These are phyloP conservation scores for Clostera curtula DNA, from an alignment of 2,888 invertebrate genomes.

Conservation along the genomic window DNA sequence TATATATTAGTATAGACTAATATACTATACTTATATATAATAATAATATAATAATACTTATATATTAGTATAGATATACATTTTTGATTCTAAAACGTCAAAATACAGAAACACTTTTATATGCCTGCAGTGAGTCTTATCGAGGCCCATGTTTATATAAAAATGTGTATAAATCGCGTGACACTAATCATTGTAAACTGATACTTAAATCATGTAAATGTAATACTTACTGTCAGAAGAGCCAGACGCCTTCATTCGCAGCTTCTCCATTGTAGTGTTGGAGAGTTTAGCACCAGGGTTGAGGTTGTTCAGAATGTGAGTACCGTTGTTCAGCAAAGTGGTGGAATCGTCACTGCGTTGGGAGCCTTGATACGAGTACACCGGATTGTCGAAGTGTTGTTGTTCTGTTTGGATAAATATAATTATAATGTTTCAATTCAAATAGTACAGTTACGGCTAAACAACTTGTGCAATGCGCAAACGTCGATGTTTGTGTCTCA, in stretches of 20 bases:
- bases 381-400: constrained; percentile 94
- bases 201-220: constrained; percentile 1
- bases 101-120: too few species aligned
- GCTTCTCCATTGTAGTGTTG: constrained; percentile 76
- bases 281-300: constrained; percentile 58
- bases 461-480: too few species aligned
- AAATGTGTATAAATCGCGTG: too few species aligned
- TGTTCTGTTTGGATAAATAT: constrained; percentile 70
- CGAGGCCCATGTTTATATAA: too few species aligned
- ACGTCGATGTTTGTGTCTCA: too few species aligned
- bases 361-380: constrained; percentile 83
- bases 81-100: too few species aligned
- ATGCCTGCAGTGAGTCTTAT: too few species aligned
- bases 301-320: constrained; percentile 76
- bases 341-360: constrained; percentile 71
- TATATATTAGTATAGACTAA: too few species aligned
- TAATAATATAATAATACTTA: too few species aligned
- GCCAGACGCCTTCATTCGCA: constrained; percentile 66
- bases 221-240: constrained; percentile 56
- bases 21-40: too few species aligned
- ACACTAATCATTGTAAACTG: constrained; percentile 2
- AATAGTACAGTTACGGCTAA: too few species aligned
- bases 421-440: not conserved
- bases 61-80: too few species aligned
- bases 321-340: constrained; percentile 72